Conservation (phyloP, 2,797 vertebrate species). For the Otolemur crassicaudatus region DNA sequence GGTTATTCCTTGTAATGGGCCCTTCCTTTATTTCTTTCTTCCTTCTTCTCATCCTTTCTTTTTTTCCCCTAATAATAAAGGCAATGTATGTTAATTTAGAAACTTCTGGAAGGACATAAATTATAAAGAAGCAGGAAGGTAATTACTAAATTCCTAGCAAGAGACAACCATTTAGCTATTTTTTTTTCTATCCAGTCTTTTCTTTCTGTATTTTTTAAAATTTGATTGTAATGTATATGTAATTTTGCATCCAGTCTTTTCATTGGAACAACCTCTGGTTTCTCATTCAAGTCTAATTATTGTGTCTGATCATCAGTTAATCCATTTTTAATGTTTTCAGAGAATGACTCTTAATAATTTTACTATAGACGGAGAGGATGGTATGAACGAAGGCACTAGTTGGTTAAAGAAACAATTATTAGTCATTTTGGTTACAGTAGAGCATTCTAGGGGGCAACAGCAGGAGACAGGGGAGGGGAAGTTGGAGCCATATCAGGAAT, state of each 20-base stretch:
- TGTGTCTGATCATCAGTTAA: slow-evolving; percentile 20
- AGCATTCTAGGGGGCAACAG: neutral
- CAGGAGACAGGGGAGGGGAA: neutral
- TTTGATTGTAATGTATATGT: neutral
- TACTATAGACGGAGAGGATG: neutral
- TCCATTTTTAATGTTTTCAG: neutral
- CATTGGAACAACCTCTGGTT: neutral
- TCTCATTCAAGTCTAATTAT: slow-evolving; percentile 36
- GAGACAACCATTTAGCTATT: neutral
- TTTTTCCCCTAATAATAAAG: neutral
- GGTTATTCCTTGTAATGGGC: neutral
- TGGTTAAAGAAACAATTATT: neutral
- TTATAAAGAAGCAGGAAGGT: slow-evolving; percentile 24
- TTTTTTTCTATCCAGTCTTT: slow-evolving; percentile 48
- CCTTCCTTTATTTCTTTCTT: neutral
- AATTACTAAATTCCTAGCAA: neutral
- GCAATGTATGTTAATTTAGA: slow-evolving; percentile 35
- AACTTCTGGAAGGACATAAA: neutral
- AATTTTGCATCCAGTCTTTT: slow-evolving; percentile 42
- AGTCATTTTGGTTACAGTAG: neutral
- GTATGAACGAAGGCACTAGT: neutral
- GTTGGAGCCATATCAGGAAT: neutral
- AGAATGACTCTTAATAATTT: slow-evolving; percentile 12
- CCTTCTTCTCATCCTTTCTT: neutral
- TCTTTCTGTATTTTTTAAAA: neutral